These are phyloP conservation scores for Drosophila malerkotliana DNA, from an alignment of 1,140 invertebrate species.

Conservation along the genomic window DNA sequence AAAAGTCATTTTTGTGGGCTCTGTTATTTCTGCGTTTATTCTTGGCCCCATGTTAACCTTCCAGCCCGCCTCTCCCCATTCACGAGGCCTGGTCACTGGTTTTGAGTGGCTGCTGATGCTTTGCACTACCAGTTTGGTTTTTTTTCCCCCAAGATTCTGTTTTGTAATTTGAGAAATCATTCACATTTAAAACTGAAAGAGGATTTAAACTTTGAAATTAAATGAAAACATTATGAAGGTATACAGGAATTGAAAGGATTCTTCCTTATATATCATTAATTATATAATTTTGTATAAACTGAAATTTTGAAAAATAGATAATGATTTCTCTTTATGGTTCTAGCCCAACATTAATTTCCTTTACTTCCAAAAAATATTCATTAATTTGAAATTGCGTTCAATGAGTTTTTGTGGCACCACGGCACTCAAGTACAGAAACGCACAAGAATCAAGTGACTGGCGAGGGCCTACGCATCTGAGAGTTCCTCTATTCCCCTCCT, in stretches of 20 bases:
- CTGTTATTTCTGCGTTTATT: constrained; percentile 60
- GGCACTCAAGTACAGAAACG: constrained; percentile 34
- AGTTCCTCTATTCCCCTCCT: constrained; percentile 3
- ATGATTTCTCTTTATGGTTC: constrained; percentile 12
- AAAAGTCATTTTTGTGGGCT: constrained; percentile 74
- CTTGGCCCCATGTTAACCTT: constrained; percentile 28
- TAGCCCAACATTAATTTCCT: constrained; percentile 4
- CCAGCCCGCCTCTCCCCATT: not conserved
- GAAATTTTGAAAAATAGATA: not conserved
- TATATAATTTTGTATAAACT: too few species aligned
- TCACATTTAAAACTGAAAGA: constrained; percentile 12
- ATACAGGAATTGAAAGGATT: too few species aligned
- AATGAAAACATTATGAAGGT: too few species aligned
- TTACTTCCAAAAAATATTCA: constrained; percentile 42
- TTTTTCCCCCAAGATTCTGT: constrained; percentile 21
- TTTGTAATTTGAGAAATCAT: constrained; percentile 63
- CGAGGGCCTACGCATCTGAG: constrained; percentile 30
- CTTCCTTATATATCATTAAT: too few species aligned
- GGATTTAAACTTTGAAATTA: not conserved
- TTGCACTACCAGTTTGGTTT: constrained; percentile 50
- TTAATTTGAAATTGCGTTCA: constrained; percentile 50
- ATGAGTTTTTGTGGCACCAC: constrained; percentile 38
- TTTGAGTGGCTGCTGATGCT: constrained; percentile 60
- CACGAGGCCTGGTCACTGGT: not conserved
- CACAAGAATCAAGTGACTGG: constrained; percentile 37